Conservation (phyloP, 1,140 invertebrate genomes). For the Nasonia giraulti region DNA sequence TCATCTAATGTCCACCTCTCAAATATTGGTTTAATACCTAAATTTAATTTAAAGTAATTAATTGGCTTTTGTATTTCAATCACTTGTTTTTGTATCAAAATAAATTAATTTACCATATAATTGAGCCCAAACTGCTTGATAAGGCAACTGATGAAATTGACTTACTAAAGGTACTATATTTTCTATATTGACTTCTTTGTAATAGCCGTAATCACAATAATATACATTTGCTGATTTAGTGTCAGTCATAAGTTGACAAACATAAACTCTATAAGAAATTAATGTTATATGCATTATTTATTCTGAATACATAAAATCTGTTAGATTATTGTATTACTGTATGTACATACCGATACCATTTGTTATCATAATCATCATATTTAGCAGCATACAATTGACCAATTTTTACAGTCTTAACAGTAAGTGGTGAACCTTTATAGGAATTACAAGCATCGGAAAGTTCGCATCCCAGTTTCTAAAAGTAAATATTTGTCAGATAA, state of each 20-base stretch:
- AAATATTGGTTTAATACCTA: slow-evolving; percentile 27
- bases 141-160: slow-evolving; percentile 12
- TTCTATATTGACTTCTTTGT: not conserved
- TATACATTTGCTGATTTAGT: not conserved
- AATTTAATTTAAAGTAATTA: not conserved
- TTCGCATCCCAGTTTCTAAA: not conserved
- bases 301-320: not conserved
- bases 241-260: not conserved
- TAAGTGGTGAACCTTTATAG: slow-evolving; percentile 8
- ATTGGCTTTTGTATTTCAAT: not conserved
- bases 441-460: not conserved
- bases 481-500: not conserved
- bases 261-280: slow-evolving; percentile 7
- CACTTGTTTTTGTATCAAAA: not conserved
- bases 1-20: not conserved
- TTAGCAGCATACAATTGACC: slow-evolving; percentile 30
- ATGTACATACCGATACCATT: not conserved
- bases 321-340: not conserved
- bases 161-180: not conserved
- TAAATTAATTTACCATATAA: slow-evolving; percentile 30
- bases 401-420: not conserved
- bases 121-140: slow-evolving; percentile 34
- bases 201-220: slow-evolving; percentile 28
- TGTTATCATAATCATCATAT: not conserved
- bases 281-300: not conserved